phyloP scores from a whole-genome alignment of 2,888 invertebrate genomes.

The Xanthia icteritia region DNA sequence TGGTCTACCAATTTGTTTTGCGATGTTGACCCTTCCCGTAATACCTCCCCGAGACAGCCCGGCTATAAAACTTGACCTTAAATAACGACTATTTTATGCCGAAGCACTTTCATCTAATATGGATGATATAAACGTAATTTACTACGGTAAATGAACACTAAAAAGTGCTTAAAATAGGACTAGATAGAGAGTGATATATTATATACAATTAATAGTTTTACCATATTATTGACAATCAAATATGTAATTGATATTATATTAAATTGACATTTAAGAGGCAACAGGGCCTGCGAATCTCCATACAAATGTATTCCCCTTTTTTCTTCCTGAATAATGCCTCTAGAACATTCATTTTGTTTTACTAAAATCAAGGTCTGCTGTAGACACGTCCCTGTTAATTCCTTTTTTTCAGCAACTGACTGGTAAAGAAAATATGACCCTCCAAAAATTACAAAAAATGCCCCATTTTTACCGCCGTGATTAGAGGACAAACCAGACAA shows the following conservation, averaged over 20 bases:
- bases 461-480: too few relatives aligned
- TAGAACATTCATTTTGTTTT: too few relatives aligned
- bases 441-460: too few relatives aligned
- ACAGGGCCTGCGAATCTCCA: too few relatives aligned
- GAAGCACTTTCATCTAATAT: slow-evolving; percentile 35
- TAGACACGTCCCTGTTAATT: too few relatives aligned
- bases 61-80: slow-evolving; percentile 46
- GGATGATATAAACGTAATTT: slow-evolving; percentile 15
- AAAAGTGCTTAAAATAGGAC: slow-evolving; percentile 6
- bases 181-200: neutral
- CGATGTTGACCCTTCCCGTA: slow-evolving; percentile 49
- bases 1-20: slow-evolving; percentile 48
- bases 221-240: neutral
- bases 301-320: too few relatives aligned
- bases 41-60: slow-evolving; percentile 17
- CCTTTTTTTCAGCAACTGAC: too few relatives aligned
- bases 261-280: too few relatives aligned
- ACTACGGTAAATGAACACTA: neutral
- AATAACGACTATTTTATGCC: slow-evolving; percentile 40
- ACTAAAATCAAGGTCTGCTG: too few relatives aligned
- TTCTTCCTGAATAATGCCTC: too few relatives aligned
- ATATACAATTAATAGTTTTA: neutral
- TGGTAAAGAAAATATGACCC: too few relatives aligned
- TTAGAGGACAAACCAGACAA: too few relatives aligned
- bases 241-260: neutral